Percentiles rank a stretch among this genome's conserved stretches.
Conservation (phyloP, 2,888 invertebrate genomes). For the Machimus atricapillus region DNA sequence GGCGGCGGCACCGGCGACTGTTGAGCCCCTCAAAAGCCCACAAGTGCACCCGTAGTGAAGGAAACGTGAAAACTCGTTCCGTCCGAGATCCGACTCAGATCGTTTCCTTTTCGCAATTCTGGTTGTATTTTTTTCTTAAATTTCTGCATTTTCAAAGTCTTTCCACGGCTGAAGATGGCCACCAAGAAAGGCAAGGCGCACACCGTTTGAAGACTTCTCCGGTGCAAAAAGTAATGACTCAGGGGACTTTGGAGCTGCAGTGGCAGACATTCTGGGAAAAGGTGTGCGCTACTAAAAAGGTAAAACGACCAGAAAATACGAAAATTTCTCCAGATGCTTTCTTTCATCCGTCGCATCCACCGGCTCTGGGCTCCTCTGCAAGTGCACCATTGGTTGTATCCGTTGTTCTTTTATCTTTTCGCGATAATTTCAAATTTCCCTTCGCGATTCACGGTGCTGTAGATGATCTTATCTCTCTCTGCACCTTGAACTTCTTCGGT, state of each 20-base stretch:
- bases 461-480: not conserved
- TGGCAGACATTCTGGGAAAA: constrained; percentile 23
- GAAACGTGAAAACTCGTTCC: constrained; percentile 10
- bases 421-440: constrained; percentile 16
- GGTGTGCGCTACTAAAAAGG: constrained; percentile 18
- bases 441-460: not conserved
- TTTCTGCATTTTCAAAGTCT: not conserved
- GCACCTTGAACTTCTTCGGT: not conserved
- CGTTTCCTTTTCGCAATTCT: not conserved
- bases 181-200: constrained; percentile 15
- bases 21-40: not conserved
- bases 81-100: not conserved
- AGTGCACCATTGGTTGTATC: not conserved
- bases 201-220: not conserved
- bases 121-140: not conserved
- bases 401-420: constrained; percentile 13
- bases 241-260: not conserved
- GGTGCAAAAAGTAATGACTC: not conserved
- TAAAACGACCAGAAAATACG: constrained; percentile 9
- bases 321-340: constrained; percentile 33
- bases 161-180: constrained; percentile 24
- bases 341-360: constrained; percentile 1
- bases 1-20: not conserved
- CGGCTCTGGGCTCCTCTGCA: not conserved
- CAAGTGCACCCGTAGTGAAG: not conserved